phyloP scores from a whole-genome alignment of 2,888 invertebrate genomes.

The Lydus trimaculatus region DNA sequence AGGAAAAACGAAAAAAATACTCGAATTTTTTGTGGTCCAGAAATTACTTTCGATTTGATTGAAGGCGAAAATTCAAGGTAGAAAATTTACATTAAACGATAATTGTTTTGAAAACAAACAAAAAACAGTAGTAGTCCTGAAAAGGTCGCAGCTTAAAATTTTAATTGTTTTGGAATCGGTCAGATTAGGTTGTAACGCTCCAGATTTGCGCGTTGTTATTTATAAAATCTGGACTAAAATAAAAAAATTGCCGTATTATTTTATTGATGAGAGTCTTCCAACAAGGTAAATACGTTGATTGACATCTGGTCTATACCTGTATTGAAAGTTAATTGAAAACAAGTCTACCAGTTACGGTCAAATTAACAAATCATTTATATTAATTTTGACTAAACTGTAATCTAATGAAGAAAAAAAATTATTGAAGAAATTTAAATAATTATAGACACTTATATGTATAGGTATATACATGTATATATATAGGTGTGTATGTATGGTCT shows the following conservation, averaged over 20 bases:
- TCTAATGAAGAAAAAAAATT: slow-evolving; percentile 5
- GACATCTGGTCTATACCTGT: not conserved
- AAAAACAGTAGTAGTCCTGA: not conserved
- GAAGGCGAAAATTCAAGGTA: no score
- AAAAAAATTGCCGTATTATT: not conserved
- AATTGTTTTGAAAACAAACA: no score
- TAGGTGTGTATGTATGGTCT: no score
- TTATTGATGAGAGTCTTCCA: not conserved
- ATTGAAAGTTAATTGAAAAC: not conserved
- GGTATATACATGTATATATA: not conserved
- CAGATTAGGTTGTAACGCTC: not conserved
- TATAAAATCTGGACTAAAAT: not conserved
- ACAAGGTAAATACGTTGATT: not conserved
- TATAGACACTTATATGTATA: slow-evolving; percentile 16
- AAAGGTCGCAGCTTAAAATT: not conserved
- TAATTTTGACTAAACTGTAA: not conserved
- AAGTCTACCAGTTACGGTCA: not conserved
- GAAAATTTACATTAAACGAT: no score
- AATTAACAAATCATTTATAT: slow-evolving; percentile 7
- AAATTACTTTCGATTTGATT: no score
- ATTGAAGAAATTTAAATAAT: slow-evolving; percentile 36
- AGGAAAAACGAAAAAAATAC: not conserved
- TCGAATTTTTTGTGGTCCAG: not conserved
- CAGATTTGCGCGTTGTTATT: not conserved
- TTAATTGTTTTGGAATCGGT: not conserved